Evolutionary conservation across 2,113 vertebrate species (phyloP), one percentile per base, ranked within the genome.

Genomic region (Nannobrachium achirus): DNA sequence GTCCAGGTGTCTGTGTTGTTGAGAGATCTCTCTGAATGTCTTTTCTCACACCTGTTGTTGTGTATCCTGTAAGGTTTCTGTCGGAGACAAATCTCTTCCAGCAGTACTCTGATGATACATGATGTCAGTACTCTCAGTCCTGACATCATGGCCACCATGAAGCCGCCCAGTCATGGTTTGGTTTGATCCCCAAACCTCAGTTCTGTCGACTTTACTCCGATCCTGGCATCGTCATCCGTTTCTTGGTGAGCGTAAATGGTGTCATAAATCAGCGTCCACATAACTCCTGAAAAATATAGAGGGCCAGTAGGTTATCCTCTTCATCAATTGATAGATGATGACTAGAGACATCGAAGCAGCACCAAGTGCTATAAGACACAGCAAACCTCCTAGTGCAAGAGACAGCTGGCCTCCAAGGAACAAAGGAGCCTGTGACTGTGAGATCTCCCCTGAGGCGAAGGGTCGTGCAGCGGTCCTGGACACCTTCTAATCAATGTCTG

Each of bases 161-260:
- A 99, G 77, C 93, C 93, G n/a, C 91, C 82, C 6, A 98, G 92
- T 97, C 98, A 99, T 0, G 63, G 83, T 76, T 96, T 98, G 0
- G 97, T 99, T 61, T 94, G 89, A 45, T 96, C 94, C 65, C 71
- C 73, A 77, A 99, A 96, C 11, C 79, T 91, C 19, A 99, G 77
- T 0, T 97, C 97, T 0, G 97, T 99, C 1, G 98, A 99, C 85
- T 94, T 96, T 13, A 99, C 92, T 6, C 98, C 98, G 0, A 98
- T 85, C 48, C 94, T 33, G 10, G 95, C 20, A 63, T 99, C 98
- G 0, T 99, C 98, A 8, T 76, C 94, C 81, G 95, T 99, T 84
- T 99, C 98, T 96, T 99, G 97, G 90, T 99, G 97, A 8, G 97
- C 98, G 10, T 99, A 99, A 77, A 98, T 96, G 3, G 98, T 99